Base-by-base conservation (phyloP, 2,797 vertebrate genomes). In the Garrulus glandarius region DNA sequence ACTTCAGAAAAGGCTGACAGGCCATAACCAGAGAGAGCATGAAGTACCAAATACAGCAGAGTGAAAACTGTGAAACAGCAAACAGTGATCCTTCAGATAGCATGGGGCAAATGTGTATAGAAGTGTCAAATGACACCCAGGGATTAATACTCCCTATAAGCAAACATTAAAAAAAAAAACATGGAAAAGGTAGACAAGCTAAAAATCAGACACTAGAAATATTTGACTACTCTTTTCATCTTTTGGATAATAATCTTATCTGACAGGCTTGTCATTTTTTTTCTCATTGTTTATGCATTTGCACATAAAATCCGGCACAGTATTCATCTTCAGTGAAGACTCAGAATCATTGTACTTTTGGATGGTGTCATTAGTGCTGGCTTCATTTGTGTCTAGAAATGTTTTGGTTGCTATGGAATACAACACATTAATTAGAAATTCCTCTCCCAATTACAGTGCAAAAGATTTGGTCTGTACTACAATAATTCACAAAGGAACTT, bases 351-450 rank as follows among this genome's bases (percentile, higher is more conserved):
- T 74, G 46, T n/a, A 44, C 46, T 74, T 78, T 75, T 89, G 16
- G 34, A 70, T 56, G 15, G 12, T 83, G 43, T 24, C 6, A 10
- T 83, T 68, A 95, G 4, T 11, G 3, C 21, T 78, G 7, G 6
- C 49, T 9, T 64, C 27, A 41, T 69, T 71, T 65, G 12, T 55
- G 26, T 61, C 79, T 78, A 57, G 39, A 57, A 74, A 61, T 53
- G 30, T 71, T 95, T 87, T 83, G 22, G 30, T 81, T 93, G 84
- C 71, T 95, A 87, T 75, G 65, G 30, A 86, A 86, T 81, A 77
- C 10, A 60, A 57, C 17, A 21, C 27, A 64, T 75, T 81, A 74
- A 77, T 91, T 60, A 89, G 56, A 92, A 87, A 83, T 46, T 53
- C 32, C 11, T 37, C 34, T 79, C 16, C 32, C 30, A 68, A 9